phyloP scores from a whole-genome alignment of 2,113 vertebrate species.

The Oryzias woworae region DNA sequence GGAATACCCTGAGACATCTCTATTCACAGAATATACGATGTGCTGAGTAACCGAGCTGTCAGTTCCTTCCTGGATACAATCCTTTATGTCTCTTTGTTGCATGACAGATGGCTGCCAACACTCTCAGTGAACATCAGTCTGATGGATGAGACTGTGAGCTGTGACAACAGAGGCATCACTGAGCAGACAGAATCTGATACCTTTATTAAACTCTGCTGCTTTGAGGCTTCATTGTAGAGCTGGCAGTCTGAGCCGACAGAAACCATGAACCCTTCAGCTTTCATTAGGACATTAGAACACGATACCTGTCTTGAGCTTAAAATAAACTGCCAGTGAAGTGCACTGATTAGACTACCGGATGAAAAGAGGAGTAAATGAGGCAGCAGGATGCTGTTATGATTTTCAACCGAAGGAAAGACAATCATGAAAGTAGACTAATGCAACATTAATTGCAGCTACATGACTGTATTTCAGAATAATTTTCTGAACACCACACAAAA shows the following conservation, averaged over 20 bases:
- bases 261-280: constrained; percentile 24
- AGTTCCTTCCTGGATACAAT: constrained; percentile 15
- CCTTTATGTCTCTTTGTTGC: constrained; percentile 21
- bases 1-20: too few species aligned
- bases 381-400: constrained; percentile 9
- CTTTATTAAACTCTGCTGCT: constrained; percentile 21
- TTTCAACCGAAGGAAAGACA: constrained; percentile 3
- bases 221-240: not conserved
- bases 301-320: constrained; percentile 14
- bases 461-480: not conserved
- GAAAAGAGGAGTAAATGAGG: constrained; percentile 33
- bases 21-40: too few species aligned
- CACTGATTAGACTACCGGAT: constrained; percentile 9
- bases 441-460: not conserved
- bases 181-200: constrained; percentile 32
- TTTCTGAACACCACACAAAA: too few species aligned
- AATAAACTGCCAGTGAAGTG: constrained; percentile 19
- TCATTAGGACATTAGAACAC: constrained; percentile 25
- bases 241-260: constrained; percentile 10
- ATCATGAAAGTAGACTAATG: constrained; percentile 16
- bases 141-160: constrained; percentile 34
- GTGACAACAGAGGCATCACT: constrained; percentile 37
- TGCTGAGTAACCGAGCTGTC: constrained; percentile 1
- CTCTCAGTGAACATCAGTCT: constrained; percentile 36
- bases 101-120: constrained; percentile 29